Evolutionary conservation across 2,888 invertebrate genomes (phyloP), one percentile per base, ranked within the genome.

Genomic region (Anticlea derivata): DNA sequence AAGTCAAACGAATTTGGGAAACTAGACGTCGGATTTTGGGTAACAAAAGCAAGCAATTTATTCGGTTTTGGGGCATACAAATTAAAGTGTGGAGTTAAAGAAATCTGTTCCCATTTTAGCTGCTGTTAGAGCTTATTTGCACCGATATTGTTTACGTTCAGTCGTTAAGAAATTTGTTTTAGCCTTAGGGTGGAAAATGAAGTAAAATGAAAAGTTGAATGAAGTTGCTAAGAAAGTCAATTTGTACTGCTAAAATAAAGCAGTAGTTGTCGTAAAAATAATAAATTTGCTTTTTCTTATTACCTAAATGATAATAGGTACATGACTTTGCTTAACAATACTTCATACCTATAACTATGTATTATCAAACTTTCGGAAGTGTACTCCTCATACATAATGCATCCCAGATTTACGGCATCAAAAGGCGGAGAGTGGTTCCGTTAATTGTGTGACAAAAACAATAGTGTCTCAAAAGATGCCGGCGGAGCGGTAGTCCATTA

Each of bases 401-500:
- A 34, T 33, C 50, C 47, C 67, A 68, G 65, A 70, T 70, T 67
- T 67, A 73, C 68, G 58, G 51, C 57, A 61, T 60, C 47, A 58
- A 58, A 66, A 73, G 70, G 67, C 69, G 53, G 64, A 65, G 65
- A 73, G 67, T 73, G 67, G 68, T 63, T 69, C 62, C 63, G 70
- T 73, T 78, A 74, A 78, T 76, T 75, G 70, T 70, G 68, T 67
- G 65, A 66, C 78, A 83, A 83, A 83, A 83, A 86, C 84, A 85
- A 82, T 77, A 74, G 76, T 68, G 66, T 71, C 75, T 74, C 65
- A 53, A 64, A 71, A 75, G 77, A 81, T 72, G 70, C 54, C 65
- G 61, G 73, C 67, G 78, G n/a, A n/a, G n/a, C n/a, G n/a, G n/a
- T n/a, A n/a, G 80, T 80, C 84, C 85, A 86, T 87, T 86, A 86